Base-by-base conservation (phyloP, 1,140 invertebrate genomes). In the Diploscapter pachys region DNA sequence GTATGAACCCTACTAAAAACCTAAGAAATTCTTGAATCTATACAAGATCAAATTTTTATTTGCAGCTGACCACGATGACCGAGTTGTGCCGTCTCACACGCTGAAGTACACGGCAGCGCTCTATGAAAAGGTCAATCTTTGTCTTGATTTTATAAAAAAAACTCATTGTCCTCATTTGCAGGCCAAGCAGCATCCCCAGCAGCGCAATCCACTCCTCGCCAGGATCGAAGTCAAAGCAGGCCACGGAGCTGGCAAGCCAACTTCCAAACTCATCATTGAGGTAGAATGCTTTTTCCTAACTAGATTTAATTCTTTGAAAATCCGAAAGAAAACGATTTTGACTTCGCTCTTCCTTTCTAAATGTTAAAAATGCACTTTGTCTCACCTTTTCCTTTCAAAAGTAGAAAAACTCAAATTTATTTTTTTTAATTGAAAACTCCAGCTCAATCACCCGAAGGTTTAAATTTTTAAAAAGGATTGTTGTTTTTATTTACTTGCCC, bases 21-120 rank as follows among this genome's bases (percentile, higher is more conserved):
- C 31, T 31, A 31, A 31, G 31, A 31, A 31, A 31, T 31, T 31
- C 31, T 31, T 31, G 31, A 31, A 31, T 31, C 31, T 31, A 31
- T 31, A 31, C 31, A 31, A 31, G 31, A 31, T 31, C 0, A 31
- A 31, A 31, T 31, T 31, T 31, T 31, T 31, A 1, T 31, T 31
- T 31, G 31, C 96, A 49, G 96, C 93, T 13, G 95, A 98, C 89
- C 96, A 99, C 86, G 96, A 99, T 88, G 96, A 98, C 88, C 90
- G 96, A 77, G 95, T 98, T 68, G 94, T 96, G 71, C 95, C 96
- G 53, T 89, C 95, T 71, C 96, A 99, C 87, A 95, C 94, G 71
- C 89, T 97, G 4, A 99, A 99, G 88, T 93, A 93, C 83, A 92
- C 95, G 71, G 94, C 96, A 1, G 90, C 93, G 81, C 87, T 99